Evolutionary conservation across 2,888 invertebrate genomes (phyloP).

Genomic region (Athalia circularis): DNA sequence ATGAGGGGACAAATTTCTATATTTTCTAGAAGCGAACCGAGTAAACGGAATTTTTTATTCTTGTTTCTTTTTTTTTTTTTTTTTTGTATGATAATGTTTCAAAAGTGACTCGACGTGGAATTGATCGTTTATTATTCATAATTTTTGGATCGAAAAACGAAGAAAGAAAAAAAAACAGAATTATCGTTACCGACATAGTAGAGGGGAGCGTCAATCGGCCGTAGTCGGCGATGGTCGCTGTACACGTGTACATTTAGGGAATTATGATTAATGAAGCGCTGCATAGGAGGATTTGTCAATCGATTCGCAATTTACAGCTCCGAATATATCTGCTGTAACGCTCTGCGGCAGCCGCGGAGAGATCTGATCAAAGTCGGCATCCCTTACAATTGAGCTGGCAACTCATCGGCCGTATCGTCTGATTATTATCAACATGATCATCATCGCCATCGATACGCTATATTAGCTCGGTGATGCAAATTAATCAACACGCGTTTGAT

Average conservation of each 20-base stretch:
- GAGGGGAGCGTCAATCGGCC: slow-evolving; percentile 4
- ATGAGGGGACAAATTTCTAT: too few relatives aligned
- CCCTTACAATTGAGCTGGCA: slow-evolving; percentile 13
- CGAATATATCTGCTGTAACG: too few relatives aligned
- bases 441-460: background rate
- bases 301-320: slow-evolving; percentile 16
- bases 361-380: slow-evolving; percentile 34
- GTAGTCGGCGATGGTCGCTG: background rate
- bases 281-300: slow-evolving; percentile 30
- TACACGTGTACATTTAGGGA: slow-evolving; percentile 8
- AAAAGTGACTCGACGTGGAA: too few relatives aligned
- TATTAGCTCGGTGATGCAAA: slow-evolving; percentile 18
- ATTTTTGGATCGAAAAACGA: too few relatives aligned
- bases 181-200: background rate
- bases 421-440: too few relatives aligned
- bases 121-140: too few relatives aligned
- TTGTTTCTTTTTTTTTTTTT: too few relatives aligned
- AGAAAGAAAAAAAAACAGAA: background rate
- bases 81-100: too few relatives aligned
- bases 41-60: too few relatives aligned
- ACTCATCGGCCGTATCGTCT: background rate
- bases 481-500: slow-evolving; percentile 16
- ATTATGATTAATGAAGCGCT: slow-evolving; percentile 28
- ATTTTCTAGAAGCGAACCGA: too few relatives aligned
- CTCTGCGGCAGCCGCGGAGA: background rate